Evolutionary conservation across 2,113 vertebrate species (phyloP), one percentile per base, ranked within the genome.

Genomic region (Anoura caudifer): DNA sequence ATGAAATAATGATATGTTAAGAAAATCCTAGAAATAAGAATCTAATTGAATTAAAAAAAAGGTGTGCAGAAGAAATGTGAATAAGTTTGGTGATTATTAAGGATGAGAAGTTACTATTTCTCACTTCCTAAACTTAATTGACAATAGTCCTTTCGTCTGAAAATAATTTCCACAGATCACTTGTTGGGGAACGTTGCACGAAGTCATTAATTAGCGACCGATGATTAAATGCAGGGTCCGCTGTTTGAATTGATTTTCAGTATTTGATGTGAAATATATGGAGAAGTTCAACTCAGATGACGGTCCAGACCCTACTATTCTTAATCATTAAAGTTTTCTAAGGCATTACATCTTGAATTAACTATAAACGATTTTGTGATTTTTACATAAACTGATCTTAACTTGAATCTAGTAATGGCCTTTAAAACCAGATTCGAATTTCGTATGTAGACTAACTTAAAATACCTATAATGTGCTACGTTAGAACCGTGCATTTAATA

Each of bases 181-280:
- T 3, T 2, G 11, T 22, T 59, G n/a, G 26, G 5, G 54, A 82
- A 56, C 31, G 19, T 5, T n/a, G 20, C 8, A 8, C 4, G 6
- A 20, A 45, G 20, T 69, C 38, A n/a, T 4, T 56, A 31, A 41
- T 65, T 5, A 59, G 9, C 7, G 43, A 24, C 16, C 31, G 76
- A 52, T 0, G 9, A n/a, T 8, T 19, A 50, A 22, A 15, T 5
- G 16, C 8, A 24, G 0, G 1, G 1, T 43, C 12, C 11, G 6
- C 20, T 65, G 4, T 70, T 61, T 38, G 56, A 83, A 75, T 52
- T 56, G 15, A 31, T 63, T 15, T 63, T 31, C 13, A 63, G 47
- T 83, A 41, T 94, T 91, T 91, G 13, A 38, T 59, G 3, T 41
- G 31, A 94, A n/a, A 7, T 82, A 45, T 67, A 13, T 82, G 47